phyloP scores from a whole-genome alignment of 2,113 vertebrate genomes.

The Ctenodactylus gundi region DNA sequence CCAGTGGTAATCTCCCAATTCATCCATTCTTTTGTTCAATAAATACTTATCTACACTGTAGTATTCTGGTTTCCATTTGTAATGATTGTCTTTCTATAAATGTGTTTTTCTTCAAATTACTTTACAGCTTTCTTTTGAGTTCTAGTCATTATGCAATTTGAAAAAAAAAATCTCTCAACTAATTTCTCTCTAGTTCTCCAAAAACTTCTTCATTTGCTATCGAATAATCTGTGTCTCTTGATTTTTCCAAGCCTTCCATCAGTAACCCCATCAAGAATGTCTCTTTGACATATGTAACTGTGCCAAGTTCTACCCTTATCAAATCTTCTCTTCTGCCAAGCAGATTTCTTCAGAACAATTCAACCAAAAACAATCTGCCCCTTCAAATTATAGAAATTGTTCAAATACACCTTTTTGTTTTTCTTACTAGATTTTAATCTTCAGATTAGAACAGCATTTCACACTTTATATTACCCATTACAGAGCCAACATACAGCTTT shows the following conservation, averaged over 20 bases:
- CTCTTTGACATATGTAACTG: background rate
- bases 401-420: background rate
- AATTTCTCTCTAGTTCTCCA: background rate
- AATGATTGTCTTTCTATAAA: background rate
- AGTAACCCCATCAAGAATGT: background rate
- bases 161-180: background rate
- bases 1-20: background rate
- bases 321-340: background rate
- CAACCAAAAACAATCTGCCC: background rate
- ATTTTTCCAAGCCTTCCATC: background rate
- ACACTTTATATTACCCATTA: background rate
- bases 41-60: background rate
- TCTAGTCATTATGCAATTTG: background rate
- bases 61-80: background rate
- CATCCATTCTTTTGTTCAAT: background rate
- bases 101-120: background rate
- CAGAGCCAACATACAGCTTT: background rate
- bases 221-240: background rate
- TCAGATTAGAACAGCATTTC: background rate
- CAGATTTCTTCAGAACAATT: background rate
- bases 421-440: background rate
- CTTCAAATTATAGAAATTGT: background rate
- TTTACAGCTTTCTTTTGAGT: background rate
- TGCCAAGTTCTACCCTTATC: background rate
- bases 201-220: background rate